Percentiles rank a stretch among this genome's conserved stretches.
Conservation (phyloP, 2,113 vertebrate genomes). For the Anthoscopus minutus region DNA sequence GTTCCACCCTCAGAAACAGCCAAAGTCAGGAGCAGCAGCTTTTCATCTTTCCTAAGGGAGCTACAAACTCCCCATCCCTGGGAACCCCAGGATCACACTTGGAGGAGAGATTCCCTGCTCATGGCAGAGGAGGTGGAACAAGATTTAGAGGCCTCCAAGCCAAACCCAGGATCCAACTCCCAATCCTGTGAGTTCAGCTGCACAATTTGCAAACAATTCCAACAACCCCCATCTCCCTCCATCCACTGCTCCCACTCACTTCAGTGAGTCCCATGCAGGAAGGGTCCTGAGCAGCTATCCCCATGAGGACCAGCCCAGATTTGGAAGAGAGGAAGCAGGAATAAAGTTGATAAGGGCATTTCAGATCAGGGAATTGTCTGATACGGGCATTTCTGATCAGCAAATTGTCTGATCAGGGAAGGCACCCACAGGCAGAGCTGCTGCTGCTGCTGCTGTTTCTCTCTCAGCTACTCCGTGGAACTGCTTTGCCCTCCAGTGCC, state of each 20-base stretch:
- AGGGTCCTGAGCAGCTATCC: no score
- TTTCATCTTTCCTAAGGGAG: neutral
- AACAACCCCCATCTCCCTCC: neutral
- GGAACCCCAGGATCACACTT: neutral
- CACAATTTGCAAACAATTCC: neutral
- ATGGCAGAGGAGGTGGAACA: neutral
- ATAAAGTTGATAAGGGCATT: neutral
- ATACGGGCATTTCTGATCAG: neutral
- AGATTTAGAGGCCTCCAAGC: neutral
- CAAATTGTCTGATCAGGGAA: neutral
- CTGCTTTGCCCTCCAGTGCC: slow-evolving; percentile 46
- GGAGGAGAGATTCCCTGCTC: neutral
- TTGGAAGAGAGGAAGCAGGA: neutral
- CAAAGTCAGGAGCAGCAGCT: neutral
- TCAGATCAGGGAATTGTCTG: no score
- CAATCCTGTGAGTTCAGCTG: neutral
- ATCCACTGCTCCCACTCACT: neutral
- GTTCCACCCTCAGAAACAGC: neutral
- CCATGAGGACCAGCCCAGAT: neutral
- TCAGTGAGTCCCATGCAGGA: neutral
- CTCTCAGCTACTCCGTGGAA: neutral
- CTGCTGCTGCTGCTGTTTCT: neutral
- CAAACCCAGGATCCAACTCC: neutral
- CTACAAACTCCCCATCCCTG: neutral
- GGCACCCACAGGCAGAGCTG: neutral